phyloP scores from a whole-genome alignment of 2,888 invertebrate genomes.

The Philhelius pedissequus region DNA sequence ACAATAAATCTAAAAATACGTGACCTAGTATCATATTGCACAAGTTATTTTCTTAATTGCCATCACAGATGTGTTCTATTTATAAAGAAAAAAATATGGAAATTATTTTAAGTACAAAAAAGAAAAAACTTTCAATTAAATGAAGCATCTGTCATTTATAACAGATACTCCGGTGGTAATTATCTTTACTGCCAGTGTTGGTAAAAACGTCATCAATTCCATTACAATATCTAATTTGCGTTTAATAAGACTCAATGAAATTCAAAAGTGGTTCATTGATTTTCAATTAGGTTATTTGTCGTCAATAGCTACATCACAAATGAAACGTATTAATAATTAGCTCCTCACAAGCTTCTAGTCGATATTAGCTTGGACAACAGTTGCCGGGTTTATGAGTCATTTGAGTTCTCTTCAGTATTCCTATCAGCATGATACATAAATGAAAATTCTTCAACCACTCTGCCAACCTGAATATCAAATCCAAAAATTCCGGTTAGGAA shows the following conservation, averaged over 20 bases:
- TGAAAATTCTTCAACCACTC: conserved; percentile 19
- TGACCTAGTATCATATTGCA: conserved; percentile 18
- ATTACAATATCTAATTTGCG: not conserved
- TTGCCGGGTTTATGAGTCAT: conserved; percentile 24
- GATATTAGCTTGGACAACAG: conserved; percentile 21
- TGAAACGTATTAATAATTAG: too few relatives aligned
- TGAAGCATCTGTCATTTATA: not conserved
- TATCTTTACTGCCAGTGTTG: not conserved
- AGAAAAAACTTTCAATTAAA: not conserved
- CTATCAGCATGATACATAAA: conserved; percentile 8
- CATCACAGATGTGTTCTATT: not conserved
- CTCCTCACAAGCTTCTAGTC: not conserved
- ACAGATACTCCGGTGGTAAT: too few relatives aligned
- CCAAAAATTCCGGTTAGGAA: conserved; percentile 18
- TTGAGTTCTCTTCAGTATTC: conserved; percentile 9
- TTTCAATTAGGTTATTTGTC: not conserved
- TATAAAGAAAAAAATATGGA: not conserved
- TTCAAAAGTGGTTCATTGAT: not conserved
- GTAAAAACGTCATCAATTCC: not conserved
- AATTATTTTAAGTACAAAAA: not conserved
- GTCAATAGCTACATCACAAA: too few relatives aligned
- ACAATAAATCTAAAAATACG: not conserved
- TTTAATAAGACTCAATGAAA: not conserved
- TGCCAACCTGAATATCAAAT: conserved; percentile 55
- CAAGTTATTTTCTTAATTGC: not conserved